These are phyloP conservation scores for Aphaenogaster ashmeadi DNA, from an alignment of 1,140 invertebrate species.

Conservation along the genomic window DNA sequence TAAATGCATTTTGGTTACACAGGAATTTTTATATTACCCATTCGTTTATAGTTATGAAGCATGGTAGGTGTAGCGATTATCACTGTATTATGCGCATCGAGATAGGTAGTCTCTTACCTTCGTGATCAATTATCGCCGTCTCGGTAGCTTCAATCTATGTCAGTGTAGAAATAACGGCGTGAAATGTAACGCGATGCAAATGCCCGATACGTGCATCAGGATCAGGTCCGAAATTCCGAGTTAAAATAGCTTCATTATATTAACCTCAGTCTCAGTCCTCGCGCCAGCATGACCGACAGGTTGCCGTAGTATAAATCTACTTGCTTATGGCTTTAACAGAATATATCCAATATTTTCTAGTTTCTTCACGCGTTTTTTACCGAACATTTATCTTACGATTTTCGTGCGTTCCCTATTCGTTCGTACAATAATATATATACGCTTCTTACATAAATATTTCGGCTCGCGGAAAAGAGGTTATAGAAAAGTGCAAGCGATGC, in stretches of 20 bases:
- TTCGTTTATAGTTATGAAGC: not conserved
- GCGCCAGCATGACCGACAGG: constrained; percentile 57
- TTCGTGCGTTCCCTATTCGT: not conserved
- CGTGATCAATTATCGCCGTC: constrained; percentile 31
- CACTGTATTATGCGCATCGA: not conserved
- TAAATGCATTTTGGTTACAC: not conserved
- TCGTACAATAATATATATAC: not conserved
- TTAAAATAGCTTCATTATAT: constrained; percentile 71
- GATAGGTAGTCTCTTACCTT: constrained; percentile 53
- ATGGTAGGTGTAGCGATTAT: not conserved
- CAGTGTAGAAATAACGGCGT: not conserved
- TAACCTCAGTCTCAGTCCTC: constrained; percentile 35
- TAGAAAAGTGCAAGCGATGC: constrained; percentile 20
- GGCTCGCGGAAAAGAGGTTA: constrained; percentile 2
- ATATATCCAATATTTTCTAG: not conserved
- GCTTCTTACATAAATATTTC: not conserved
- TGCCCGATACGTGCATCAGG: constrained; percentile 56
- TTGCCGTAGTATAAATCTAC: constrained; percentile 41
- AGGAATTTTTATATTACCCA: not conserved
- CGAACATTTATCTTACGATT: not conserved
- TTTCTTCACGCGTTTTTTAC: not conserved
- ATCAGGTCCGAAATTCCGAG: constrained; percentile 66
- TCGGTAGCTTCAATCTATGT: not conserved
- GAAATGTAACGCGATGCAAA: constrained; percentile 20
- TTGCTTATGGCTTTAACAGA: not conserved